These are phyloP conservation scores for Botia almorhae DNA, from an alignment of 2,797 vertebrate species.

Conservation along the genomic window DNA sequence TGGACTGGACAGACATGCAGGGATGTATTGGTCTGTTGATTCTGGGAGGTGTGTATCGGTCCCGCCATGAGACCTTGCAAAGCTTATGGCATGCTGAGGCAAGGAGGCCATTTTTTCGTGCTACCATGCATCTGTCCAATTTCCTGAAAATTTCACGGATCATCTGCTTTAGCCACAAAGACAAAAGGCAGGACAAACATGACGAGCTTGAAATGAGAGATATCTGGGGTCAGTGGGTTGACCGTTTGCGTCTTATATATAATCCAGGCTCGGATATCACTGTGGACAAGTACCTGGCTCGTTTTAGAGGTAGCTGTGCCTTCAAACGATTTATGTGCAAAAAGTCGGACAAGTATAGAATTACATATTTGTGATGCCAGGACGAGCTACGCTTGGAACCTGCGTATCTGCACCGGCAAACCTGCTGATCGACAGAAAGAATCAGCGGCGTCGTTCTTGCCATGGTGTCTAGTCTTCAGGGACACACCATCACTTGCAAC, in stretches of 20 bases:
- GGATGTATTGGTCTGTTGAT: conserved; percentile 2
- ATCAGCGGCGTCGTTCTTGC: conserved; percentile 29
- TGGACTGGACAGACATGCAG: conserved; percentile 5
- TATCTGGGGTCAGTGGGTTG: background rate
- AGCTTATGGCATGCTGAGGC: background rate
- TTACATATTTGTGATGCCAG: background rate
- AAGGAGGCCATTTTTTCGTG: background rate
- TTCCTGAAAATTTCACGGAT: background rate
- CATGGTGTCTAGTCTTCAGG: conserved; percentile 45
- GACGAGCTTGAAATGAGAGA: background rate
- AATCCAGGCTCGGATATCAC: background rate
- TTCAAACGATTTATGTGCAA: background rate
- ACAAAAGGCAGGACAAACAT: background rate
- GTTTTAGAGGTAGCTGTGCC: background rate
- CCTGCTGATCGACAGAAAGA: background rate
- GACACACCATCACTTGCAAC: conserved; percentile 39
- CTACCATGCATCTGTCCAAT: no score
- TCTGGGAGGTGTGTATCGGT: background rate
- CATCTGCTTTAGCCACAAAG: background rate
- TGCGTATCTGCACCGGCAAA: background rate
- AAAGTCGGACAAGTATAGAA: background rate
- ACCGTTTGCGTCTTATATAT: background rate
- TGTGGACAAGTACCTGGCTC: background rate
- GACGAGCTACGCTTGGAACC: background rate
- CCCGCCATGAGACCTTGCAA: background rate